Evolutionary conservation across 2,797 vertebrate species (phyloP).

Genomic region (Hipposideros larvatus): DNA sequence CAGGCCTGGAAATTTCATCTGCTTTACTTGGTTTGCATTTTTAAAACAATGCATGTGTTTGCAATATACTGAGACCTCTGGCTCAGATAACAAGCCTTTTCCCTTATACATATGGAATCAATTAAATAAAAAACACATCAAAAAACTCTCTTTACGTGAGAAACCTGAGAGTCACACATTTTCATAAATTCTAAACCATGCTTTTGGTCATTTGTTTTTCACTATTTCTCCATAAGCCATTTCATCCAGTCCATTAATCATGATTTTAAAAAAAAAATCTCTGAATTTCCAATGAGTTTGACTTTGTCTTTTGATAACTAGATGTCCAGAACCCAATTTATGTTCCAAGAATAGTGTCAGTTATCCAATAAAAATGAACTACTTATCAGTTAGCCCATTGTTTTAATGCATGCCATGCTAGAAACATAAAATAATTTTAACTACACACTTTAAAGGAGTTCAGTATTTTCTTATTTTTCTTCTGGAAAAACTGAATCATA

Average conservation of each 20-base stretch:
- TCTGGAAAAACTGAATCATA: not conserved
- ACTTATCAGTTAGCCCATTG: not conserved
- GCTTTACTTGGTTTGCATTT: constrained; percentile 10
- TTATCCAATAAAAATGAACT: not conserved
- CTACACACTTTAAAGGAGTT: not conserved
- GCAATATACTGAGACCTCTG: not conserved
- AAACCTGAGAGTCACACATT: constrained; percentile 55
- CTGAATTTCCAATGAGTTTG: constrained; percentile 41
- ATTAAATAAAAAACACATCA: constrained; percentile 38
- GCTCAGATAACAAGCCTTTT: constrained; percentile 42
- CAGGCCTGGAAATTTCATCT: not conserved
- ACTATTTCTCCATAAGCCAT: constrained; percentile 36
- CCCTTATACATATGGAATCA: constrained; percentile 40
- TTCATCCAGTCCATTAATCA: constrained; percentile 39
- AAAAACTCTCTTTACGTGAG: constrained; percentile 13
- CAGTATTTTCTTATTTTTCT: constrained; percentile 6
- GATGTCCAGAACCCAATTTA: not conserved
- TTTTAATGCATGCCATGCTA: not conserved
- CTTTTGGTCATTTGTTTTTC: constrained; percentile 64
- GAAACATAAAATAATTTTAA: constrained; percentile 22
- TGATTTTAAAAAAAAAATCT: constrained; percentile 16
- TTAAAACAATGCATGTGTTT: not conserved
- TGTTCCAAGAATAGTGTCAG: constrained; percentile 17
- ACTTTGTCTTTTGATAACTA: constrained; percentile 36
- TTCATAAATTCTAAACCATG: constrained; percentile 54